Percentiles rank a stretch among this genome's conserved stretches.
These are phyloP conservation scores for Lucilia cuprina DNA, from an alignment of 1,140 invertebrate genomes.

Conservation along the genomic window DNA sequence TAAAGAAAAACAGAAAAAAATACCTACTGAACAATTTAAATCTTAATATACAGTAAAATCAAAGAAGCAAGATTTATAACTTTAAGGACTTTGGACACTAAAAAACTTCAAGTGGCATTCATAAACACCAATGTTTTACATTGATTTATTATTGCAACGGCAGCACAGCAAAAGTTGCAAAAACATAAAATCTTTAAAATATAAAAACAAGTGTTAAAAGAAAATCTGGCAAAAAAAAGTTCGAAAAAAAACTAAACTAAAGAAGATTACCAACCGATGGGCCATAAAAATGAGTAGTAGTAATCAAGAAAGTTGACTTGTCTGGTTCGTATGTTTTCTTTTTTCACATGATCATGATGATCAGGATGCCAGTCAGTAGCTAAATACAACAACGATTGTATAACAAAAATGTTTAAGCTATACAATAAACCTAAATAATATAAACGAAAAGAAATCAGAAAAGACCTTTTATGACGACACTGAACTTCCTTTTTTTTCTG, in stretches of 20 bases:
- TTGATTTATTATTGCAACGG: slow-evolving; percentile 11
- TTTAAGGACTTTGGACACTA: background rate
- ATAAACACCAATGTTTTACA: slow-evolving; percentile 31
- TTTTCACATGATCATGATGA: too few relatives aligned
- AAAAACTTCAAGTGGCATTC: slow-evolving; percentile 12
- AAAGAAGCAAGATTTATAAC: slow-evolving; percentile 13
- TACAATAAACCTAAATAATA: background rate
- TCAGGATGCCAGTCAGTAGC: too few relatives aligned
- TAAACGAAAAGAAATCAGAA: background rate
- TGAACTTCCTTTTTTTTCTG: background rate
- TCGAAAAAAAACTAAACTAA: background rate
- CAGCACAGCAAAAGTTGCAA: background rate
- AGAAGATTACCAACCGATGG: background rate
- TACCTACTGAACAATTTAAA: background rate
- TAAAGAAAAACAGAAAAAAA: too few relatives aligned
- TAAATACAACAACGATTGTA: too few relatives aligned
- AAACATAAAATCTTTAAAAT: background rate
- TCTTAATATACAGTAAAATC: background rate
- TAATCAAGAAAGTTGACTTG: background rate
- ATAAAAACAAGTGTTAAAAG: background rate
- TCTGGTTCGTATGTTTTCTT: too few relatives aligned
- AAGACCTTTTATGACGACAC: background rate
- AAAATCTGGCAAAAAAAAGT: background rate
- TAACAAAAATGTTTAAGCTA: background rate
- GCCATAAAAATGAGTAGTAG: background rate